A percentile compares a stretch with the other conserved stretches of the same genome.
Conservation (phyloP, 2,113 vertebrate species). For the Crypturellus undulatus region DNA sequence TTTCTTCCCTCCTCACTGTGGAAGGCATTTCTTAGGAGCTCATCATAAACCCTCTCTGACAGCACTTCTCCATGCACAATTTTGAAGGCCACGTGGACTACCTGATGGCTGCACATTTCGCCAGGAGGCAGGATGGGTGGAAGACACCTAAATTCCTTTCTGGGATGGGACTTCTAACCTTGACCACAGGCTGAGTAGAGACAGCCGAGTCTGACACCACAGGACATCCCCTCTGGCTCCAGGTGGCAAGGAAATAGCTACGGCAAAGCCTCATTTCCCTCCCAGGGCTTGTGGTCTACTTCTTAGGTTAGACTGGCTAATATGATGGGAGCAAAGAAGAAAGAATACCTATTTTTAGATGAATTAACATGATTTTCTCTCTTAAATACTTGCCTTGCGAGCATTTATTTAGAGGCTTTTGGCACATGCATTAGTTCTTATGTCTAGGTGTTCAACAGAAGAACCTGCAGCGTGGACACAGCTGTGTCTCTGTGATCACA, state of each 20-base stretch:
- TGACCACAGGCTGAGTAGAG: accelerated
- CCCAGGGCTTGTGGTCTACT: neutral
- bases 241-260: neutral
- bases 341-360: neutral
- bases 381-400: neutral
- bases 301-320: neutral
- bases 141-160: neutral
- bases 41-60: neutral
- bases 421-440: neutral
- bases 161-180: neutral
- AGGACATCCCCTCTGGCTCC: neutral
- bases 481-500: neutral
- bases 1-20: neutral
- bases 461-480: neutral
- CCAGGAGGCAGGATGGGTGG: neutral
- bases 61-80: neutral
- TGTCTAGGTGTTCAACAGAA: neutral
- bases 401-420: neutral
- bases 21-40: neutral
- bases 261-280: constrained; percentile 8
- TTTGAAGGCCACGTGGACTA: neutral
- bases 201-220: neutral
- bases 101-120: neutral
- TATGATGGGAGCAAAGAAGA: neutral
- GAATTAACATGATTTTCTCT: neutral